Conservation (phyloP, 2,797 vertebrate species). For the Eremophila alpestris region DNA sequence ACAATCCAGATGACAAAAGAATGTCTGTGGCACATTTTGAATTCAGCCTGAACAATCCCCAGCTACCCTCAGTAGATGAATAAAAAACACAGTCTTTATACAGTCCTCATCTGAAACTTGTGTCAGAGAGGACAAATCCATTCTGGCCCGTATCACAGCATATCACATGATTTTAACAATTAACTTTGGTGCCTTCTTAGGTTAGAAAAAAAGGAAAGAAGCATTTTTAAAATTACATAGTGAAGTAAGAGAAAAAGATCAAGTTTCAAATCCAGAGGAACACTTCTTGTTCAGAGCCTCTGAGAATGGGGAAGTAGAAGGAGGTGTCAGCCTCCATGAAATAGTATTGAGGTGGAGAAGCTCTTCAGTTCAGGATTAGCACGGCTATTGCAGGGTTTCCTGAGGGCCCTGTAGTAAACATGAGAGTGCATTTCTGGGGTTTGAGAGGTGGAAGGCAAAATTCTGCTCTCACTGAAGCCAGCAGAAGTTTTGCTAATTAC, state of each 20-base stretch:
- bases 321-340: background rate
- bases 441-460: background rate
- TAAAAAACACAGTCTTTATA: background rate
- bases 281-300: background rate
- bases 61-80: background rate
- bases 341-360: background rate
- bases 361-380: background rate
- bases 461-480: background rate
- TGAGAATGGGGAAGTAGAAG: background rate
- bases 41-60: background rate
- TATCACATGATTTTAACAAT: background rate
- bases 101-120: background rate
- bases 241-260: background rate
- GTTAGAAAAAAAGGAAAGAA: background rate
- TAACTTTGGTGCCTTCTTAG: background rate
- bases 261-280: background rate
- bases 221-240: fast-evolving
- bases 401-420: background rate
- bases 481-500: background rate
- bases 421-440: background rate
- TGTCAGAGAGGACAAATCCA: background rate
- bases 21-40: background rate
- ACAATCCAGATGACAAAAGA: background rate
- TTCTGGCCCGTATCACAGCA: background rate
- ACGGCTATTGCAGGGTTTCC: background rate